Base-by-base conservation (phyloP, 2,797 vertebrate genomes). In the Spinibarbus caldwelli region DNA sequence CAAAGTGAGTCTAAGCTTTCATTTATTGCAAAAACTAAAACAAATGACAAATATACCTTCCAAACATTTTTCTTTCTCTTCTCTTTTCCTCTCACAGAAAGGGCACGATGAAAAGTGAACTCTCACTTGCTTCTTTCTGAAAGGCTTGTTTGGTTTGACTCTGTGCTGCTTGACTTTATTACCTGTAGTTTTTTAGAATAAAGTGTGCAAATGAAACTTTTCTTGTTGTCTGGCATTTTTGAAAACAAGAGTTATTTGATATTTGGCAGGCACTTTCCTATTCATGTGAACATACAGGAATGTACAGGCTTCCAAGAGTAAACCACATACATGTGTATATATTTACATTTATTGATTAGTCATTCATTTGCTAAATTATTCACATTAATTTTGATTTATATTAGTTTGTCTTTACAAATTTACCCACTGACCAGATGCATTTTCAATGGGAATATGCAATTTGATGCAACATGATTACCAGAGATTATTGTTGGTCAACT, bases 81-180 rank as follows among this genome's bases (percentile, higher is more conserved):
- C 11, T 72, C 23, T 78, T 1, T 86, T 66, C 15, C 17, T 77
- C 19, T 82, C 76, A 43, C 70, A 90, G 89, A 90, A 89, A 85
- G 79, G 82, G 10, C 84, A 90, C 21, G 86, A 90, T 83, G 87
- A 90, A 87, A 86, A 90, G 79, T 89, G 86, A 94, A 86, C 84
- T 54, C 21, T 80, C 31, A 10, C 59, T 6, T 3, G 26, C 64
- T 80, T 52, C 45, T 29, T 86, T 34, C 59, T 49, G 23, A 45
- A 64, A 54, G 2, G 2, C 38, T 26, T 83, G 31, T 89, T 87
- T 86, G 86, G 76, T 89, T 31, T 79, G 52, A 80, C 45, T 34
- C n/a, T n/a, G 5, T 41, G 52, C 72, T 54, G 12, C 72, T 31
- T 67, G 43, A 83, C 8, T 45, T 71, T 36, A 45, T 78, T 85